Evolutionary conservation across 2,113 vertebrate genomes (phyloP), one percentile per base, ranked within the genome.

Genomic region (Cyanoramphus novaezelandiae): DNA sequence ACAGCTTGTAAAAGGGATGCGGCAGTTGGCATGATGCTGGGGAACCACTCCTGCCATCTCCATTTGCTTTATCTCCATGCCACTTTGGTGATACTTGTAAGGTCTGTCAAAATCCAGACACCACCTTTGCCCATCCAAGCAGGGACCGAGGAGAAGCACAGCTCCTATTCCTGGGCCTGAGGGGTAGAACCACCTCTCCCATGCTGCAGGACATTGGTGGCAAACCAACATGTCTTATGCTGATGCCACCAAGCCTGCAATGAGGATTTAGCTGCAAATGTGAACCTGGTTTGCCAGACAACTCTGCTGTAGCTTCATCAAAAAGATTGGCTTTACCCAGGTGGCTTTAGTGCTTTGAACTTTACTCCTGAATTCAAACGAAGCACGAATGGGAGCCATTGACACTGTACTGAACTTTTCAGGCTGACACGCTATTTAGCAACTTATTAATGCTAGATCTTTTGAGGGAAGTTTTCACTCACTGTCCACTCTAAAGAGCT

Each of bases 351-450:
- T 21, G 71, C 90, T 91, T 94, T 72, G 89, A 68, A 16, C 55
- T 72, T 41, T 76, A 49, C 82, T 76, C 50, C 81, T 27, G 52
- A 83, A 49, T 59, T 71, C 78, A 29, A 75, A 59, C 0, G 57
- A 82, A 55, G 69, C 68, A 65, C 82, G n/a, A 47, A 16, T 1
- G 41, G 92, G 52, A 92, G 63, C 89, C 63, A 24, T 33, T 82
- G 76, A 83, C 96, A 89, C 82, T 57, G 33, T 57, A 44, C 69
- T 43, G 90, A 93, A 83, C 85, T 83, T 80, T 67, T 35, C 37
- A 91, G 83, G 89, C 72, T 84, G 75, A 82, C 81, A 77, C 11
- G 24, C 39, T 50, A 50, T 78, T 68, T 72, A 79, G 71, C 90
- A 76, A 69, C 41, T 94, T 77, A 75, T 86, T 77, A 68, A 90